Conservation (phyloP, 2,113 vertebrate genomes). For the Seriola rivoliana region DNA sequence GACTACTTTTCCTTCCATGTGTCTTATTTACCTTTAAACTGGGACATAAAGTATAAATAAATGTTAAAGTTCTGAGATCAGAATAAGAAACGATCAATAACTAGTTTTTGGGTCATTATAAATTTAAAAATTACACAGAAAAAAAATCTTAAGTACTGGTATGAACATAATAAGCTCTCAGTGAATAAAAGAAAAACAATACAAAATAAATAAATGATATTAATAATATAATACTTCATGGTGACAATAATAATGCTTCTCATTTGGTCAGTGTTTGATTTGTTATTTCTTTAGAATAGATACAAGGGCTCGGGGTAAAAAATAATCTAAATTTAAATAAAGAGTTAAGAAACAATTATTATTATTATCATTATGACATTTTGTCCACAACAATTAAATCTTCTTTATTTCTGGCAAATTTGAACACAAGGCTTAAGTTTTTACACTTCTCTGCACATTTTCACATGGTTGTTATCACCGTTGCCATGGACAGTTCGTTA, state of each 20-base stretch:
- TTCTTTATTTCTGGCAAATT: neutral
- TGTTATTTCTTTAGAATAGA: neutral
- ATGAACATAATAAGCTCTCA: neutral
- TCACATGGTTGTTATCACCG: neutral
- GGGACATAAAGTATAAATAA: too few relatives aligned
- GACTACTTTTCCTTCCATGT: too few relatives aligned
- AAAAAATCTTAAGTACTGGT: neutral
- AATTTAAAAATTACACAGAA: neutral
- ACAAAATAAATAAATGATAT: constrained; percentile 19
- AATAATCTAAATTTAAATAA: neutral
- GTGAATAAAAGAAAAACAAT: constrained; percentile 4
- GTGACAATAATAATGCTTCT: neutral
- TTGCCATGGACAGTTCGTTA: neutral
- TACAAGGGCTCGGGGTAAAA: neutral
- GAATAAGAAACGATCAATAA: neutral
- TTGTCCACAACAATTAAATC: neutral
- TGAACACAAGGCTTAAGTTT: neutral
- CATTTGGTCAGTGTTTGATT: neutral
- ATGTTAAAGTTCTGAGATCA: neutral
- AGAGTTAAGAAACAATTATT: neutral
- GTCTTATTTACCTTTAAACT: too few relatives aligned
- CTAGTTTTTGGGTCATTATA: neutral
- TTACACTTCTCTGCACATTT: neutral
- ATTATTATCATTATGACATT: neutral
- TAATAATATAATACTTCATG: neutral